Conservation (phyloP, 2,797 vertebrate species). For the Myotis planiceps region DNA sequence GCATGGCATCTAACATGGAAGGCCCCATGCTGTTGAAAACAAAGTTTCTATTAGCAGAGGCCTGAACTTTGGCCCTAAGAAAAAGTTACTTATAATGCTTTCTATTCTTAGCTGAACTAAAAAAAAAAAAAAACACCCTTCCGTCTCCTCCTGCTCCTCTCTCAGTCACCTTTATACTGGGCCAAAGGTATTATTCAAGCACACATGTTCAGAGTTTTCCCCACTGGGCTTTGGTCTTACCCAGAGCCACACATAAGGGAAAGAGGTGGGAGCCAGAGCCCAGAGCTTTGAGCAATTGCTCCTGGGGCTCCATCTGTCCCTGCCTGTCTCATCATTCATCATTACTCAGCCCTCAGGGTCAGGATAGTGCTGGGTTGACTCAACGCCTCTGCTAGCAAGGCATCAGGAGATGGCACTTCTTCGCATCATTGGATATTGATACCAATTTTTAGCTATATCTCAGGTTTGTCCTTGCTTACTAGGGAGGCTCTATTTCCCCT, state of each 20-base stretch:
- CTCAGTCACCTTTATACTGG: not conserved
- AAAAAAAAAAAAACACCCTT: not conserved
- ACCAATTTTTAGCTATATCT: not conserved
- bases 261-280: not conserved
- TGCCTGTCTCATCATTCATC: not conserved
- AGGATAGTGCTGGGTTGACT: not conserved
- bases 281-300: not conserved
- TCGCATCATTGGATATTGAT: not conserved
- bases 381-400: not conserved
- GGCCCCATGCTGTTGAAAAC: not conserved
- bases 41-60: not conserved
- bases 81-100: not conserved
- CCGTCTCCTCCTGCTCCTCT: not conserved
- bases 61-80: slow-evolving; percentile 24
- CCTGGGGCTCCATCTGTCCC: not conserved
- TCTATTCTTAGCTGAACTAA: slow-evolving; percentile 25
- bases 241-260: not conserved
- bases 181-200: slow-evolving; percentile 26
- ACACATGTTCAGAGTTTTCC: slow-evolving; percentile 13
- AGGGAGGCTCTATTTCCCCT: not conserved
- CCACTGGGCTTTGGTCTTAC: slow-evolving; percentile 13
- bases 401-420: not conserved
- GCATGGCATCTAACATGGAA: not conserved
- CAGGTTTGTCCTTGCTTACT: not conserved
- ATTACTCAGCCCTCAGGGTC: not conserved